Conservation (phyloP, 2,888 invertebrate genomes). For the Cantharis rustica region DNA sequence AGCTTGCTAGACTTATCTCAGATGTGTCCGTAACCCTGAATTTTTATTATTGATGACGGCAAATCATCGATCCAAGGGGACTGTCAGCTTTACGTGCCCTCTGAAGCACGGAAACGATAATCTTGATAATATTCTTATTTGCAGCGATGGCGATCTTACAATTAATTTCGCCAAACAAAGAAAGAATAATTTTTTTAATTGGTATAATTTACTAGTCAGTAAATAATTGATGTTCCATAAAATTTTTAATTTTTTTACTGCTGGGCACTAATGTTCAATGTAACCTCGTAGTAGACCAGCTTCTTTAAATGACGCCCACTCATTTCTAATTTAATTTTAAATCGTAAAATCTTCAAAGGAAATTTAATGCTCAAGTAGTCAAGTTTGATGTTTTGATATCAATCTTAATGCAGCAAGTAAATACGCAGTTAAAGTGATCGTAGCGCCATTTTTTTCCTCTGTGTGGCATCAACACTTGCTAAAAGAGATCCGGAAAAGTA, state of each 20-base stretch:
- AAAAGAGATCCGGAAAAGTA: background rate
- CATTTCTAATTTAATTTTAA: background rate
- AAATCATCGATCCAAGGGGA: too few relatives aligned
- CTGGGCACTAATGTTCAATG: background rate
- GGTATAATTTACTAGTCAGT: background rate
- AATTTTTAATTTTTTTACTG: background rate
- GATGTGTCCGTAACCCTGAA: too few relatives aligned
- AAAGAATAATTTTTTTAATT: background rate
- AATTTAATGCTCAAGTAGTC: background rate
- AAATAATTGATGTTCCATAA: background rate
- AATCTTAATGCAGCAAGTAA: background rate
- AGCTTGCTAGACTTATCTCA: too few relatives aligned
- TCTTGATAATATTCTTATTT: too few relatives aligned
- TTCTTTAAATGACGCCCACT: conserved; percentile 1
- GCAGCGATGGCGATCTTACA: too few relatives aligned
- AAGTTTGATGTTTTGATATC: background rate
- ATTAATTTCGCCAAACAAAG: background rate
- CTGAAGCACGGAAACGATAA: too few relatives aligned
- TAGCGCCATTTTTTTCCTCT: background rate
- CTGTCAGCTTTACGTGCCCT: too few relatives aligned
- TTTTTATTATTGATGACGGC: too few relatives aligned
- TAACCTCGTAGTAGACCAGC: background rate
- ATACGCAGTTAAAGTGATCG: background rate
- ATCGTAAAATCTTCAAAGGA: background rate
- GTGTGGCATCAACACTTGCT: background rate